phyloP scores from a whole-genome alignment of 2,113 vertebrate genomes.

The Dolichotis patagonum region DNA sequence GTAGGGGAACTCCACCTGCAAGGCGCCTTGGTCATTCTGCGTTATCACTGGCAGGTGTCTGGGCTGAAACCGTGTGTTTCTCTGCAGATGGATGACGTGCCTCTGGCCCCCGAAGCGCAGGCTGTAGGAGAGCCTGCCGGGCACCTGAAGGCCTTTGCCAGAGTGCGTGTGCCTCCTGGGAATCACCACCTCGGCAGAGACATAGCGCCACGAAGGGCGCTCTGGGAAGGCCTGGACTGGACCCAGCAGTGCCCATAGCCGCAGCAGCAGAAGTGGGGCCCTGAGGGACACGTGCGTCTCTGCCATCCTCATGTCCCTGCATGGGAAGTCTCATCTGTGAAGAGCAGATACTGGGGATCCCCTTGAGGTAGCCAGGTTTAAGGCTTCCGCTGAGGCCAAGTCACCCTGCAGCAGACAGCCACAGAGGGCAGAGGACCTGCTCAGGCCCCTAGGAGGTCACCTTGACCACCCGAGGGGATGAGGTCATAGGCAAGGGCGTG shows the following conservation, averaged over 20 bases:
- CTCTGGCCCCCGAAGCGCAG: constrained; percentile 76
- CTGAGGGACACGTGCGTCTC: accelerated
- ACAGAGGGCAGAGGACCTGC: background rate
- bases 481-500: constrained; percentile 31
- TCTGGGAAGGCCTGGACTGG: accelerated
- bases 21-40: constrained; percentile 63
- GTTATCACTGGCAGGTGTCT: constrained; percentile 75
- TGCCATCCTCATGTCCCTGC: background rate
- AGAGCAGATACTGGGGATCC: background rate
- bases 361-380: background rate
- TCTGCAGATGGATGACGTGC: constrained; percentile 65
- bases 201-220: background rate
- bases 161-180: constrained; percentile 53
- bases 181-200: constrained; percentile 71
- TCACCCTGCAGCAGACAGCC: background rate
- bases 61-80: constrained; percentile 54
- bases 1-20: constrained; percentile 72
- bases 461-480: background rate
- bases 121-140: constrained; percentile 68
- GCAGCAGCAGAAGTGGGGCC: background rate
- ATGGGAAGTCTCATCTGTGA: background rate
- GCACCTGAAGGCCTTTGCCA: accelerated
- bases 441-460: background rate
- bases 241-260: constrained; percentile 26
- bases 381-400: background rate